phyloP scores from a whole-genome alignment of 2,113 vertebrate species.

The Hemiprocne comata region DNA sequence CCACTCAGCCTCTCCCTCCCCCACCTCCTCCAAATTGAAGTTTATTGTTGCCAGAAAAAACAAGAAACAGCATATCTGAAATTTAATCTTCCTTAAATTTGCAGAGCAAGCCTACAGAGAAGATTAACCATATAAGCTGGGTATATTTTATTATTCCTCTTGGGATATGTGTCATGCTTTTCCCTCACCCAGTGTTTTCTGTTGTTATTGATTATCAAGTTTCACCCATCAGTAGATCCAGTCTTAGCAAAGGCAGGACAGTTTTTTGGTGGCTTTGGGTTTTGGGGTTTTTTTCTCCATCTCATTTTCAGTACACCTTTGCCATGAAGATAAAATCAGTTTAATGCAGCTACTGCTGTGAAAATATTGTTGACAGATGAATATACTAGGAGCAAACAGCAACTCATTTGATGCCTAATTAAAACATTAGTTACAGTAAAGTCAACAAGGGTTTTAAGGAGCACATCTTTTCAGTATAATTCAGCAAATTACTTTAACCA shows the following conservation, averaged over 20 bases:
- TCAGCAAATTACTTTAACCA: neutral
- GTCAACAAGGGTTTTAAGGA: neutral
- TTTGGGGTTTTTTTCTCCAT: neutral
- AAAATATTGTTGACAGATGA: neutral
- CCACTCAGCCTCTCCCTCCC: conserved; percentile 47
- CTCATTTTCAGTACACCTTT: neutral
- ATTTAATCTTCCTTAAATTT: conserved; percentile 61
- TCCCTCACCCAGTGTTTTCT: neutral
- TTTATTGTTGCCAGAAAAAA: conserved; percentile 67
- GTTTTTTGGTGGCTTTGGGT: neutral
- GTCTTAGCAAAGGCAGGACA: neutral
- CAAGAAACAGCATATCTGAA: conserved; percentile 62
- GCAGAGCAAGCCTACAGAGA: conserved; percentile 41
- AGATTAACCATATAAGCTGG: conserved; percentile 5
- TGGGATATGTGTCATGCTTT: neutral
- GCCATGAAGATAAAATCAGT: neutral
- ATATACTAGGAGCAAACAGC: neutral
- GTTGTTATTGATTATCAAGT: neutral
- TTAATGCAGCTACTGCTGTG: neutral
- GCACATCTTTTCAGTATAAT: neutral
- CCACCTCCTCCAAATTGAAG: conserved; percentile 10
- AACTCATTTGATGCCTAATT: conserved; percentile 10
- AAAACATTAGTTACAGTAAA: neutral
- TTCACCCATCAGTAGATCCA: neutral
- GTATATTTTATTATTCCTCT: conserved; percentile 1